Percentiles rank a stretch among this genome's conserved stretches.
phyloP scores from a whole-genome alignment of 2,797 vertebrate species.

The Orientallactaga sibirica region DNA sequence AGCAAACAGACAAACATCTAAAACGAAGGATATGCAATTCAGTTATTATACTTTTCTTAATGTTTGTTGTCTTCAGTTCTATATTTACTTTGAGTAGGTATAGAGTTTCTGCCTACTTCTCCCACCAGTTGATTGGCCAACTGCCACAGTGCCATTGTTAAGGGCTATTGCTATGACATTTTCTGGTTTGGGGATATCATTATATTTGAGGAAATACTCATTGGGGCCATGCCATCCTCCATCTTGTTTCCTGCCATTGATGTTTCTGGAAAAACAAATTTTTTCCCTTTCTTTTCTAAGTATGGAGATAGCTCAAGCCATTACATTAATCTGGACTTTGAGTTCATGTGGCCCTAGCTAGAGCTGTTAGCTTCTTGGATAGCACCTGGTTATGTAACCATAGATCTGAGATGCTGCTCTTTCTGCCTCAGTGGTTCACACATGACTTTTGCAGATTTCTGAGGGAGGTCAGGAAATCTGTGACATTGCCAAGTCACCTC shows the following conservation, averaged over 20 bases:
- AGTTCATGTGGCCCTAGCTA: not conserved
- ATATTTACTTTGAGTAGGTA: not conserved
- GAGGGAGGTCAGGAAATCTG: not conserved
- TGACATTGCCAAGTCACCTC: not conserved
- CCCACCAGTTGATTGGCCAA: not conserved
- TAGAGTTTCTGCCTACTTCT: not conserved
- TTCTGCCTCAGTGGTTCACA: not conserved
- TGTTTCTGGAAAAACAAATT: not conserved
- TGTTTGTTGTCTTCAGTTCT: not conserved
- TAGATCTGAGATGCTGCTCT: no score
- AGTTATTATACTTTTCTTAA: not conserved
- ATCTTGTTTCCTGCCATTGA: not conserved
- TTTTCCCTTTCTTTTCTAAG: not conserved
- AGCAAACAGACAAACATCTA: not conserved
- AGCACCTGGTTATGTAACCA: no score
- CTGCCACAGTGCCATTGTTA: not conserved
- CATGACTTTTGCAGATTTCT: not conserved
- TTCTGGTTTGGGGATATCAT: not conserved
- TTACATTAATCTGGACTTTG: not conserved
- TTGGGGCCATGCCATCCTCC: not conserved
- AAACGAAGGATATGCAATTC: not conserved
- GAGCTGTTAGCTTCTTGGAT: not conserved
- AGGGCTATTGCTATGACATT: not conserved
- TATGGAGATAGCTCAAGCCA: not conserved
- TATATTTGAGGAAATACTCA: not conserved